Evolutionary conservation across 2,888 invertebrate species (phyloP).

Genomic region (Ellobium chinense): DNA sequence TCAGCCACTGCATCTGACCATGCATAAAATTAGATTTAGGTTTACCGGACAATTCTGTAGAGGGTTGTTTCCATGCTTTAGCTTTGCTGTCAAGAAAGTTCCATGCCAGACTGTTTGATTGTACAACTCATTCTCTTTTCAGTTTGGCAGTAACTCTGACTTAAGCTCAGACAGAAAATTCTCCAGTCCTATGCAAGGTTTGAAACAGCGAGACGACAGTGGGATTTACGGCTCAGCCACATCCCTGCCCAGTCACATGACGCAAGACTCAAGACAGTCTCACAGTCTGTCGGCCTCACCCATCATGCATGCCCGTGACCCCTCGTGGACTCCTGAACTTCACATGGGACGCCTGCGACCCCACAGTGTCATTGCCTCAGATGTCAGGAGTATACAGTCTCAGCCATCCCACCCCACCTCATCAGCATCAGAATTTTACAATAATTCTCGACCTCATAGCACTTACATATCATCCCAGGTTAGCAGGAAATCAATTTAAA

Average conservation of each 20-base stretch:
- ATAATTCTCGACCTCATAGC: constrained; percentile 33
- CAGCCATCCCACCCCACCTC: constrained; percentile 38
- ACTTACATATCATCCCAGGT: constrained; percentile 35
- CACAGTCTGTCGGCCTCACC: constrained; percentile 48
- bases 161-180: constrained; percentile 58
- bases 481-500: too few relatives aligned
- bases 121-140: neutral
- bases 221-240: constrained; percentile 64
- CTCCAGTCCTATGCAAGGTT: constrained; percentile 57
- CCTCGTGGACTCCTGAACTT: constrained; percentile 32
- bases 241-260: constrained; percentile 49
- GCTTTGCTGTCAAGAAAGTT: neutral
- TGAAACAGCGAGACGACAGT: constrained; percentile 68
- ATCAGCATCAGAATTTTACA: constrained; percentile 29
- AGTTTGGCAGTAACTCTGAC: constrained; percentile 61
- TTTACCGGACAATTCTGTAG: neutral
- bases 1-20: too few relatives aligned
- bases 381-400: constrained; percentile 31
- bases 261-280: constrained; percentile 30
- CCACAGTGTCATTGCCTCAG: constrained; percentile 39
- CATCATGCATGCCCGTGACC: constrained; percentile 36
- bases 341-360: constrained; percentile 27
- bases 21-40: too few relatives aligned
- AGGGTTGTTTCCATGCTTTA: too few relatives aligned
- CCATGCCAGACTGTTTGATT: too few relatives aligned